phyloP scores from a whole-genome alignment of 2,797 vertebrate genomes.

The Danio kyathit region DNA sequence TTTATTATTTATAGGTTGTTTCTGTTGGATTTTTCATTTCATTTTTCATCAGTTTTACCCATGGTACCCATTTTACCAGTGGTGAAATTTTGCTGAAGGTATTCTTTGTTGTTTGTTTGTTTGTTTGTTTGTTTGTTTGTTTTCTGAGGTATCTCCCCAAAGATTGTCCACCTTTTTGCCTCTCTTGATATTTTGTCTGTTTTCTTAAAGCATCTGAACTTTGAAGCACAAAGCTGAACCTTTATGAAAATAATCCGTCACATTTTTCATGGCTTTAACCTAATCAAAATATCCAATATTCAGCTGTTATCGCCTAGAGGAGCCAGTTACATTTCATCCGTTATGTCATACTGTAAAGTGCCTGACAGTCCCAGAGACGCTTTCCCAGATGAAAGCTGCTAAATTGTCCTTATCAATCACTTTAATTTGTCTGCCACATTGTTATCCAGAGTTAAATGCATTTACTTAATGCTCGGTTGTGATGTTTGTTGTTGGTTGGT shows the following conservation, averaged over 20 bases:
- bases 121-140: neutral
- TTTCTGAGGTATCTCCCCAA: neutral
- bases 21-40: neutral
- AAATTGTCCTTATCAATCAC: constrained; percentile 55
- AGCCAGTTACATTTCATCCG: constrained; percentile 14
- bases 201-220: neutral
- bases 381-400: constrained; percentile 24
- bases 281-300: constrained; percentile 44
- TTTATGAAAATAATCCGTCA: constrained; percentile 45
- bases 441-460: constrained; percentile 44
- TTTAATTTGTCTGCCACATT: constrained; percentile 47
- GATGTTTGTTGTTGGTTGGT: constrained; percentile 8
- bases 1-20: neutral
- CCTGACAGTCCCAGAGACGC: neutral
- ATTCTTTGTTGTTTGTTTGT: neutral
- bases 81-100: neutral
- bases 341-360: constrained; percentile 23
- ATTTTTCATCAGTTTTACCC: neutral
- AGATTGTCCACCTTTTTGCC: neutral
- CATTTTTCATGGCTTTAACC: constrained; percentile 39
- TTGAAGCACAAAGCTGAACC: constrained; percentile 4
- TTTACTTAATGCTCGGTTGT: constrained; percentile 28
- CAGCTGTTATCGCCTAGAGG: constrained; percentile 4
- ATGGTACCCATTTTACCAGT: too few relatives aligned
- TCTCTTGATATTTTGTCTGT: neutral